Evolutionary conservation across 2,797 vertebrate genomes (phyloP).

Genomic region (Botia kubotai): DNA sequence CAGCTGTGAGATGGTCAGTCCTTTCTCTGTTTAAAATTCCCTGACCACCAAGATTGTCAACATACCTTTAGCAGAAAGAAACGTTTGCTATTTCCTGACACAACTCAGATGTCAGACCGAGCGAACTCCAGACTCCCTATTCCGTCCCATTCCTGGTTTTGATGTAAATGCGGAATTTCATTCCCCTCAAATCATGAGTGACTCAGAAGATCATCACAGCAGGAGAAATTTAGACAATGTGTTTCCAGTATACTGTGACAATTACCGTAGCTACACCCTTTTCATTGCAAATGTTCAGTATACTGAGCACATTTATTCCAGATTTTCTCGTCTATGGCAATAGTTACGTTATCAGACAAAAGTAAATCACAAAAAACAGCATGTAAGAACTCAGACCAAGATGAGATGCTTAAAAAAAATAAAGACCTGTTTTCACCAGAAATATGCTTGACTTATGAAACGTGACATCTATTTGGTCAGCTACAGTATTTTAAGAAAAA

Average conservation of each 20-base stretch:
- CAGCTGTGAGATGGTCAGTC: conserved; percentile 61
- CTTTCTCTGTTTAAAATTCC: conserved; percentile 44
- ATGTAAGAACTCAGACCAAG: too few species aligned
- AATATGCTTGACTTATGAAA: too few species aligned
- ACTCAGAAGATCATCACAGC: conserved; percentile 1
- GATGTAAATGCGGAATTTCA: neutral
- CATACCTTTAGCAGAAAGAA: conserved; percentile 30
- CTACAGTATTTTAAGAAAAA: too few species aligned
- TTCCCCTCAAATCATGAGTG: neutral
- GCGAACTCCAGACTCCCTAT: neutral
- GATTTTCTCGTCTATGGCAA: too few species aligned
- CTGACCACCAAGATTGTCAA: conserved; percentile 32
- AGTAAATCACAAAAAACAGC: too few species aligned
- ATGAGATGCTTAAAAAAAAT: too few species aligned
- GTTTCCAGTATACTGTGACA: neutral
- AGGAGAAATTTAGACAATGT: neutral
- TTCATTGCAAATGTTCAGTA: neutral
- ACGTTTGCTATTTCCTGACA: conserved; percentile 16
- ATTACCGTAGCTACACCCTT: too few species aligned
- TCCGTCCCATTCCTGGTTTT: conserved; percentile 9
- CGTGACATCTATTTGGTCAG: too few species aligned
- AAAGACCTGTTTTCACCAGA: too few species aligned
- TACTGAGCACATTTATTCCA: too few species aligned
- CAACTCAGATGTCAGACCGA: neutral
- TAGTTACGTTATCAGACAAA: too few species aligned